These are phyloP conservation scores for Lithosia quadra DNA, from an alignment of 2,888 invertebrate genomes.

Conservation along the genomic window DNA sequence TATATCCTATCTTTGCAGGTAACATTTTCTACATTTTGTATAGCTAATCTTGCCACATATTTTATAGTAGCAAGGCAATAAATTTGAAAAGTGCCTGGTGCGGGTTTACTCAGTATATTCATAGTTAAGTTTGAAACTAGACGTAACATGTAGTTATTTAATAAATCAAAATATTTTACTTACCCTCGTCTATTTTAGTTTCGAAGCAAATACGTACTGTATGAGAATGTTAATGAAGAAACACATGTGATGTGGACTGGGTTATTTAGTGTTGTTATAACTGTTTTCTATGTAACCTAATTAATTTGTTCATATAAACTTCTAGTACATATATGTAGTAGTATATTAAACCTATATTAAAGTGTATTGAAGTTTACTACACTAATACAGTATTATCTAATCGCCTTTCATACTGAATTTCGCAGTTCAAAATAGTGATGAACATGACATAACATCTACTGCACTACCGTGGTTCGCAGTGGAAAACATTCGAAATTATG, in stretches of 20 bases:
- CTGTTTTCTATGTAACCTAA: not conserved
- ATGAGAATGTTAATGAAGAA: not conserved
- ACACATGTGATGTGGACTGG: not conserved
- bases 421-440: too few species aligned
- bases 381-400: too few species aligned
- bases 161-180: constrained; percentile 3
- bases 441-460: too few species aligned
- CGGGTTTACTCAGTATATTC: not conserved
- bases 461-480: too few species aligned
- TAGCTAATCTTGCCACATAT: constrained; percentile 32
- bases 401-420: too few species aligned
- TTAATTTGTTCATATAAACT: not conserved
- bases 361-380: too few species aligned
- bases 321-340: not conserved
- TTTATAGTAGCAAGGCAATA: constrained; percentile 34
- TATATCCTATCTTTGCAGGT: constrained; percentile 15
- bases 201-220: not conserved
- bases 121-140: not conserved
- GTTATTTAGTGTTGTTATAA: not conserved
- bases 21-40: constrained; percentile 30
- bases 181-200: not conserved
- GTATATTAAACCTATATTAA: too few species aligned
- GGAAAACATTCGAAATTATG: too few species aligned
- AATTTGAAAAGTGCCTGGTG: constrained; percentile 34
- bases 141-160: not conserved